Percentiles rank a stretch among this genome's conserved stretches.
Conservation (phyloP, 2,113 vertebrate species). For the Pelobates fuscus region DNA sequence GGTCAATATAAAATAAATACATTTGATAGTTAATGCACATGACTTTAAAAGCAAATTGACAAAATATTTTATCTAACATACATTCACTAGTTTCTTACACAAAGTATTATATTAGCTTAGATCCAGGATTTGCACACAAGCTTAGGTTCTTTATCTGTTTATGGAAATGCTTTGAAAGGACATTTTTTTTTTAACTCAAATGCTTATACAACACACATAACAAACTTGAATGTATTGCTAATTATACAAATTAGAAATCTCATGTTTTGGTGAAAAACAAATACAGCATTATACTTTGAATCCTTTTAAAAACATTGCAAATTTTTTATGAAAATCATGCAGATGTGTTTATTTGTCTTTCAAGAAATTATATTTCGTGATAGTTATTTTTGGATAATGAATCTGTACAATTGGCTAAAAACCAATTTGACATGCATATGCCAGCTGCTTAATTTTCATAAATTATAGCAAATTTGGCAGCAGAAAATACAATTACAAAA, state of each 20-base stretch:
- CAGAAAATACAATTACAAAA: not conserved
- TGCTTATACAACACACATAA: no score
- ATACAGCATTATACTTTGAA: not conserved
- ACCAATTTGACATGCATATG: not conserved
- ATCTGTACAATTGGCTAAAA: constrained; percentile 5
- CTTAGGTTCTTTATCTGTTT: no score
- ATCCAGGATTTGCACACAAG: no score
- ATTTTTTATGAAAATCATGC: not conserved
- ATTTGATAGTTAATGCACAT: no score
- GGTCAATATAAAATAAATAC: no score
- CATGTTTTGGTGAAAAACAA: not conserved
- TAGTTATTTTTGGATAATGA: constrained; percentile 1
- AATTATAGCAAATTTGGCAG: not conserved
- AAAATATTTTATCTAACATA: no score
- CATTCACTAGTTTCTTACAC: no score
- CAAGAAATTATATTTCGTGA: not conserved
- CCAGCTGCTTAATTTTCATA: not conserved
- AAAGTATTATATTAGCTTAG: no score
- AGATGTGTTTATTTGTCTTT: constrained; percentile 13
- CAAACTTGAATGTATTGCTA: no score
- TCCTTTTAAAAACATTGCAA: not conserved
- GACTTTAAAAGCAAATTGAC: no score
- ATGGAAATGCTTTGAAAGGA: no score
- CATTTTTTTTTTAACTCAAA: no score
- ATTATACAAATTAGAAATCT: not conserved